Evolutionary conservation across 2,797 vertebrate genomes (phyloP).

Genomic region (Myotis planiceps): DNA sequence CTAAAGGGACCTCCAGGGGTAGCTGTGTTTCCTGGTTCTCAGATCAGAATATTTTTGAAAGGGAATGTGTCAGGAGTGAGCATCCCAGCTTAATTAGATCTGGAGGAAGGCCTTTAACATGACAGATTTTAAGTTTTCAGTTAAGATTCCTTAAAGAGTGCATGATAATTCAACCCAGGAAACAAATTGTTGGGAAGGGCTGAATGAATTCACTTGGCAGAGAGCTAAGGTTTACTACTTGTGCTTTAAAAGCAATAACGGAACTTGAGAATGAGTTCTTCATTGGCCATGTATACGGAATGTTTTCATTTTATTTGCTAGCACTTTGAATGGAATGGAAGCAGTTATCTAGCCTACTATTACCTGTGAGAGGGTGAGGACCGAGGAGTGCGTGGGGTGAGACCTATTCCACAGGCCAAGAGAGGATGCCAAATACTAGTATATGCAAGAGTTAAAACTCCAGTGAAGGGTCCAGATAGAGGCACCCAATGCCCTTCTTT

Average conservation of each 20-base stretch:
- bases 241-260: not conserved
- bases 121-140: not conserved
- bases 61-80: not conserved
- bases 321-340: not conserved
- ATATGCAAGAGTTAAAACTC: not conserved
- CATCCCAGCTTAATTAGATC: not conserved
- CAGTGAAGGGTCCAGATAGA: not conserved
- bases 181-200: not conserved
- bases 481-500: not conserved
- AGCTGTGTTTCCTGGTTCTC: not conserved
- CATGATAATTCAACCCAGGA: not conserved
- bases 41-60: not conserved
- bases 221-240: not conserved
- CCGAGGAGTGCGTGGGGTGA: not conserved
- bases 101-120: not conserved
- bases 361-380: not conserved
- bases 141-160: not conserved
- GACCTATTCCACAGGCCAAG: not conserved
- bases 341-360: not conserved
- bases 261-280: not conserved
- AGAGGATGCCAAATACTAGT: not conserved
- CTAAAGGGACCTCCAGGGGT: not conserved
- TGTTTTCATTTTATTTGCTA: not conserved
- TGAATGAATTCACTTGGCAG: not conserved
- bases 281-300: not conserved